Evolutionary conservation across 2,888 invertebrate genomes (phyloP), one percentile per base, ranked within the genome.

Genomic region (Escarpia spicata): DNA sequence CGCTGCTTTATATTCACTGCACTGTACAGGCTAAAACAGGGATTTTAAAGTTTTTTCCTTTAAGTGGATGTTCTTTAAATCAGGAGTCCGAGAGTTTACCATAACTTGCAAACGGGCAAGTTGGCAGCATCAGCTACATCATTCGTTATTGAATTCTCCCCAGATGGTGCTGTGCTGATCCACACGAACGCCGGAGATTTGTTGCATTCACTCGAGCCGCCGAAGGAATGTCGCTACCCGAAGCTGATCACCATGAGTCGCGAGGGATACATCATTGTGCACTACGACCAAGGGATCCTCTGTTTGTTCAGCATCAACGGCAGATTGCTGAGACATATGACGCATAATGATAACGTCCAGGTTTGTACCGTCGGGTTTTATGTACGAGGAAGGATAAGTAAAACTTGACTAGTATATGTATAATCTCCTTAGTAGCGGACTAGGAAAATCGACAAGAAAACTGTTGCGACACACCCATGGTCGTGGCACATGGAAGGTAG

Each of bases 131-230:
- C 75, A 19, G 26, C 26, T 2, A 4, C n/a, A n/a, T 19, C 75
- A 75, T 19, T 75, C 19, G 75, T 26, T 26, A 2, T 75, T 75
- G 75, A 75, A 75, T 75, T 2, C 75, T 95, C 94, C 95, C 19
- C 96, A 98, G 99, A 98, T 97, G 99, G 99, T 0, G 99, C 99
- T 0, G 99, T 99, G 90, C 97, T 99, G 94, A 98, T 99, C 93
- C 99, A 99, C 97, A 99, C 99, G 93, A 99, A 99, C 37, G 98
- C 98, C 96, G 99, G 99, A 91, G 99, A 99, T 97, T 97, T 99
- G 92, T 97, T 99, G 94, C 97, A 99, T 95, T 98, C 99, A n/a
- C 97, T 99, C 94, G 98, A 98, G 94, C 97, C 98, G 15, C 98
- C 98, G 3, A 94, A 95, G 94, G 94, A 93, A 91, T 97, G 97